Base-by-base conservation (phyloP, 2,888 invertebrate species). In the Spilosoma lubricipeda region DNA sequence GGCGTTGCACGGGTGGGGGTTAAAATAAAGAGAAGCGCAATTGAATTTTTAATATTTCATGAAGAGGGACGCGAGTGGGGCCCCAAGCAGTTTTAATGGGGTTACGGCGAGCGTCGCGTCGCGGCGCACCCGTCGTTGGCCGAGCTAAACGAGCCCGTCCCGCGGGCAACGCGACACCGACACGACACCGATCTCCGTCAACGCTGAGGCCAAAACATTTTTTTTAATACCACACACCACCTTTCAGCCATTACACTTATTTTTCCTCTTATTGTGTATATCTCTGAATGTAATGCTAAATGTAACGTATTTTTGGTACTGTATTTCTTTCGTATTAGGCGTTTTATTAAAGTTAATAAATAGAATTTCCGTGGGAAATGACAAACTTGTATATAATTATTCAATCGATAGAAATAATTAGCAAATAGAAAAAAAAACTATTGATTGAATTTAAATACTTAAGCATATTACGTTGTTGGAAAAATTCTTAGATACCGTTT, bases 1-100 rank as follows among this genome's bases (percentile, higher is more conserved):
- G 92, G 91, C 88, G 92, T 91, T 90, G 90, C 89, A 89, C 90
- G 91, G 92, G 90, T 92, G 93, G 94, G 94, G 92, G 94, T 93
- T 94, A 94, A 95, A 95, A 95, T 96, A 96, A 95, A 96, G 95
- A 95, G 95, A 94, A 95, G 94, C 94, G 95, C 96, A 95, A 95
- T 95, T 95, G 95, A 95, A 95, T 95, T 95, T 96, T 95, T 95
- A 95, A 96, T 96, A 95, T 96, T 95, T 95, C 94, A 95, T 95
- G 96, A 95, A 95, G 94, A 94, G 95, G 94, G 93, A 91, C 91
- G 93, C 87, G 90, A 82, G 87, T 81, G 89, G 86, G 84, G 90
- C 91, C 90, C 90, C 91, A 89, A 93, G 93, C 93, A 91, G 91
- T 93, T 93, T 93, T 94, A 95, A 95, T 95, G 93, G 95, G 93